Base-by-base conservation (phyloP, 2,113 vertebrate genomes). In the Lophius piscatorius region DNA sequence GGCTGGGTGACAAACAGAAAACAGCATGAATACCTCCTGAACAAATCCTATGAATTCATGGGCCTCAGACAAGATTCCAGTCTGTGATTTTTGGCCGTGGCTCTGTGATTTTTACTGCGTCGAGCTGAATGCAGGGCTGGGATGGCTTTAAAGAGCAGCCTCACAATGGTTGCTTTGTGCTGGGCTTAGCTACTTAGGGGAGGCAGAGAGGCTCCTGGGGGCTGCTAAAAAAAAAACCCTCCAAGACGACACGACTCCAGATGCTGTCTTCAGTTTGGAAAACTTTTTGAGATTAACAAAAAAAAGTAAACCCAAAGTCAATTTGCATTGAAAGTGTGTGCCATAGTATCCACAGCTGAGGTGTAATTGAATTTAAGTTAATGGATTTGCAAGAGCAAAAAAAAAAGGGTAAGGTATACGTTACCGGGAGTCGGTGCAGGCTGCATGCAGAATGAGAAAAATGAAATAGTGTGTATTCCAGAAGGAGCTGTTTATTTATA, bases 101-200 rank as follows among this genome's bases (percentile, higher is more conserved):
- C 63, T 29, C 79, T 77, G 79, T 54, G 68, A 78, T 84, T 83
- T 84, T 81, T 80, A 70, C 85, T 74, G 68, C 71, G 79, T 76
- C 68, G 77, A 44, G 52, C 72, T 78, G 82, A 83, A 86, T 68
- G 62, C 73, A 65, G 70, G 47, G 52, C 73, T 67, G 78, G 81
- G 77, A 86, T 60, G 63, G 79, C 47, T 82, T 84, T 80, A 76
- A 88, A 86, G 81, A 82, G 67, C 67, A 80, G 54, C 22, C 42
- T 78, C 71, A 89, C 90, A 90, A 89, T 89, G 86, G 78, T n/a
- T 47, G 78, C 87, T 89, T 90, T 91, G 87, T 92, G 76, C 74
- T 57, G 50, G 56, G 74, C 74, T 80, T 63, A 62, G 78, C 73
- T 75, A 76, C 85, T 87, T 69, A 51, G 65, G 64, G 82, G 81